These are phyloP conservation scores for Gorilla gorilla DNA, from an alignment of 2,113 vertebrate genomes.

Conservation along the genomic window DNA sequence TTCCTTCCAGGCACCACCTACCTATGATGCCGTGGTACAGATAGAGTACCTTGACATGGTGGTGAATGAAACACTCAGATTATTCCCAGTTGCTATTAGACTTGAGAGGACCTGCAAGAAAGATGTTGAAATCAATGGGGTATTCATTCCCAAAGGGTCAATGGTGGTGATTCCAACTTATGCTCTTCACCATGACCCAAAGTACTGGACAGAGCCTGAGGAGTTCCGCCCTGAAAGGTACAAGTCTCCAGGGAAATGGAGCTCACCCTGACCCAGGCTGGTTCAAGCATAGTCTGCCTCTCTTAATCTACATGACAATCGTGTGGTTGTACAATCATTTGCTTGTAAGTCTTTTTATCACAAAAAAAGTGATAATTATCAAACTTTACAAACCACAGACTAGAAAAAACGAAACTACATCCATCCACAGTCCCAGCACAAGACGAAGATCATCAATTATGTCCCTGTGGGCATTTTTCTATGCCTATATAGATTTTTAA, in stretches of 20 bases:
- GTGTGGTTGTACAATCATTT: background rate
- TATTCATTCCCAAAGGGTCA: constrained; percentile 87
- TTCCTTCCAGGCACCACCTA: constrained; percentile 78
- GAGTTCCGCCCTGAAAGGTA: constrained; percentile 93
- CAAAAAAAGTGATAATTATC: background rate
- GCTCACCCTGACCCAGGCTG: background rate
- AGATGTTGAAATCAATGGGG: constrained; percentile 84
- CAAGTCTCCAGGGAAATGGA: background rate
- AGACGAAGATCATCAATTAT: background rate
- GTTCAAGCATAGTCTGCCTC: background rate
- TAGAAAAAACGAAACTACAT: background rate
- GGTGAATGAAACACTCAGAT: constrained; percentile 87
- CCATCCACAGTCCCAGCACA: background rate
- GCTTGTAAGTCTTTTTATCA: background rate
- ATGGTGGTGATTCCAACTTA: constrained; percentile 82
- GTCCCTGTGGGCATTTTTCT: background rate
- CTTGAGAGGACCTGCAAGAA: constrained; percentile 89
- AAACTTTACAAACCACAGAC: background rate
- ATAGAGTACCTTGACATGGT: constrained; percentile 92
- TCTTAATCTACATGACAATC: background rate
- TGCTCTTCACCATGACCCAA: constrained; percentile 81
- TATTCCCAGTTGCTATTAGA: constrained; percentile 81
- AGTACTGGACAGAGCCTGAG: constrained; percentile 87
- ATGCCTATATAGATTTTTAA: background rate
- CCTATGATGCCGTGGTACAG: constrained; percentile 83